Percentiles rank a stretch among this genome's conserved stretches.
These are phyloP conservation scores for Clunio marinus DNA, from an alignment of 2,888 invertebrate species.

Conservation along the genomic window DNA sequence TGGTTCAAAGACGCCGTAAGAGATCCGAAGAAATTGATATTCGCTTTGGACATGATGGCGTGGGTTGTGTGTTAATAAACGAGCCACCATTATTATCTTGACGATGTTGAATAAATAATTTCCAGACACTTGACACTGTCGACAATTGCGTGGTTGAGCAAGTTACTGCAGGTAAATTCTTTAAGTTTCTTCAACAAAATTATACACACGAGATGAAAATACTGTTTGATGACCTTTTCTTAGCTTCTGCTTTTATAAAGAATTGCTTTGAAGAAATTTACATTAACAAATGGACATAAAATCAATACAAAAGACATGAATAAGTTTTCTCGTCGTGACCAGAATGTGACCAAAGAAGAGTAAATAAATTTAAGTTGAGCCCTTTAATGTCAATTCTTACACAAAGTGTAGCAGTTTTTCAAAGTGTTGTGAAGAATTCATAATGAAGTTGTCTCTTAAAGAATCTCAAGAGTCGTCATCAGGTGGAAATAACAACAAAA, in stretches of 20 bases:
- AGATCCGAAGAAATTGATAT: conserved; percentile 21
- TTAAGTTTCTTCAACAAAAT: background rate
- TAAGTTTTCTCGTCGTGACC: background rate
- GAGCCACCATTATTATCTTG: conserved; percentile 16
- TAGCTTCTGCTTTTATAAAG: background rate
- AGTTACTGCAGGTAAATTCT: background rate
- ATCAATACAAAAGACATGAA: background rate
- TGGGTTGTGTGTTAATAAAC: conserved; percentile 23
- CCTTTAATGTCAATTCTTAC: too few relatives aligned
- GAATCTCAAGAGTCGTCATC: too few relatives aligned
- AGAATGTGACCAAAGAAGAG: background rate
- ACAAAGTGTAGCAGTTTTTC: too few relatives aligned
- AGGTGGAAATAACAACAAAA: too few relatives aligned
- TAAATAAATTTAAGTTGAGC: too few relatives aligned
- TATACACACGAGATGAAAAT: background rate
- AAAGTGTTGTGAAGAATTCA: too few relatives aligned
- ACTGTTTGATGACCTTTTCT: conserved; percentile 14
- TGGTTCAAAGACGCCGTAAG: background rate
- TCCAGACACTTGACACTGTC: conserved; percentile 12
- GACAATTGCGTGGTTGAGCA: background rate
- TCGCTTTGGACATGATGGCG: background rate
- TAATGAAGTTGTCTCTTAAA: too few relatives aligned
- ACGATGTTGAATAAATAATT: conserved; percentile 8
- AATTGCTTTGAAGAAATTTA: conserved; percentile 12
- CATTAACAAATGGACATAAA: conserved; percentile 19